phyloP scores from a whole-genome alignment of 92 coral and sea anemone genomes.

The Paramuricea clavata region DNA sequence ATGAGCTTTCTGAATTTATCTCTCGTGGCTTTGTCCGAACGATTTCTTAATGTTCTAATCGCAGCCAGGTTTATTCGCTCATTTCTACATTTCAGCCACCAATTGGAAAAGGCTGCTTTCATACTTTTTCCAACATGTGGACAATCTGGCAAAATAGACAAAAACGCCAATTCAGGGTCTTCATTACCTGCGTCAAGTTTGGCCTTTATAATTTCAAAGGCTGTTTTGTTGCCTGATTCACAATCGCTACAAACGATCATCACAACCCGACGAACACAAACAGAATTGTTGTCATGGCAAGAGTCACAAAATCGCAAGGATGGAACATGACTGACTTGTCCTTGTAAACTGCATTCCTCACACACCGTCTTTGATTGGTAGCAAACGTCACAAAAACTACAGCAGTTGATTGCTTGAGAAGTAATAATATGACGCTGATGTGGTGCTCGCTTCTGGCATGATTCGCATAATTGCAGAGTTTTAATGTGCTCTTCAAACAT shows the following conservation, averaged over 20 bases:
- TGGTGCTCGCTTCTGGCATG: conserved; percentile 35
- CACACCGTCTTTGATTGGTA: conserved; percentile 43
- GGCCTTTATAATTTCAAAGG: conserved; percentile 17
- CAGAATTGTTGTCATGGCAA: conserved; percentile 15
- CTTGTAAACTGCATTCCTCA: conserved; percentile 43
- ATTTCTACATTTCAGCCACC: no score
- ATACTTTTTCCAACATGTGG: conserved; percentile 42
- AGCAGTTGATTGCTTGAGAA: conserved; percentile 26
- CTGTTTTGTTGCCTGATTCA: no score
- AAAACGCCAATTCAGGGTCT: conserved; percentile 6
- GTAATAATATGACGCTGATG: no score
- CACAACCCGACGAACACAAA: conserved; percentile 36
- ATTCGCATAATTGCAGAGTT: conserved; percentile 42
- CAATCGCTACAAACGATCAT: conserved; percentile 40
- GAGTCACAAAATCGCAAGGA: conserved; percentile 26
- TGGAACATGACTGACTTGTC: no score
- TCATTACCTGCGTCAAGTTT: conserved; percentile 22
- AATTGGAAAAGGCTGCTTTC: conserved; percentile 48
- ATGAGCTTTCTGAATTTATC: conserved; percentile 30
- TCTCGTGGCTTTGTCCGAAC: conserved; percentile 37
- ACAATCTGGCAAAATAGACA: conserved; percentile 49
- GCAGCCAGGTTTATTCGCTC: no score
- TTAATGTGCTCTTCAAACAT: conserved; percentile 17
- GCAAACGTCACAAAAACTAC: conserved; percentile 53
- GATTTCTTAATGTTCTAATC: conserved; percentile 40